phyloP scores from a whole-genome alignment of 2,888 invertebrate species.

The Arctia plantaginis region DNA sequence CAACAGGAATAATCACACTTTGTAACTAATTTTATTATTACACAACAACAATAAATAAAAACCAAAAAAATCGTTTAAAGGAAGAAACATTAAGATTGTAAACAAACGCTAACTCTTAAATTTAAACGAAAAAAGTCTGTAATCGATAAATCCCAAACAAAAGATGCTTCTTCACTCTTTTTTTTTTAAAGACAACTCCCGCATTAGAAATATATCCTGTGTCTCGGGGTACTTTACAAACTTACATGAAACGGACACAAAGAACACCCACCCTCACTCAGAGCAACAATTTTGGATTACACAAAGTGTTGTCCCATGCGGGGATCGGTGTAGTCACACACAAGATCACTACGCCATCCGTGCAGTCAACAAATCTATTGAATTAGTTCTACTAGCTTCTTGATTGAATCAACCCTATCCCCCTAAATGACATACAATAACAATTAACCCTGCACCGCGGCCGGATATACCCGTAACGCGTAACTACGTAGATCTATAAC shows the following conservation, averaged over 20 bases:
- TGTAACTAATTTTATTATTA: no score
- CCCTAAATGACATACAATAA: conserved; percentile 10
- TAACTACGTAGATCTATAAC: conserved; percentile 40
- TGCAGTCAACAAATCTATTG: background rate
- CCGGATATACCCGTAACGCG: conserved; percentile 16
- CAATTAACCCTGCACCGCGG: conserved; percentile 19
- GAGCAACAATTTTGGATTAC: no score
- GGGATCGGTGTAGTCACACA: no score
- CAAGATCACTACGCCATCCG: no score
- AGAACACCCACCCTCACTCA: no score
- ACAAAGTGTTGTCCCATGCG: no score
- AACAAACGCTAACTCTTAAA: background rate
- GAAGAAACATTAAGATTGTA: background rate
- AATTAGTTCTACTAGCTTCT: background rate
- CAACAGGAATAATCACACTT: background rate
- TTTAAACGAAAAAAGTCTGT: background rate
- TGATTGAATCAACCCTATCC: conserved; percentile 5
- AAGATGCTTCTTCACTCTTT: background rate
- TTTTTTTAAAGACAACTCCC: no score
- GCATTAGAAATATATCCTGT: no score
- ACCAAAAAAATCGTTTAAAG: background rate
- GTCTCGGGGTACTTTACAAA: no score
- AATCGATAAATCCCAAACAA: background rate
- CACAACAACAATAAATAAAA: background rate
- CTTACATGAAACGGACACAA: no score